Percentiles rank a stretch among this genome's conserved stretches.
phyloP scores from a whole-genome alignment of 2,888 invertebrate genomes.

The Lingula anatina region DNA sequence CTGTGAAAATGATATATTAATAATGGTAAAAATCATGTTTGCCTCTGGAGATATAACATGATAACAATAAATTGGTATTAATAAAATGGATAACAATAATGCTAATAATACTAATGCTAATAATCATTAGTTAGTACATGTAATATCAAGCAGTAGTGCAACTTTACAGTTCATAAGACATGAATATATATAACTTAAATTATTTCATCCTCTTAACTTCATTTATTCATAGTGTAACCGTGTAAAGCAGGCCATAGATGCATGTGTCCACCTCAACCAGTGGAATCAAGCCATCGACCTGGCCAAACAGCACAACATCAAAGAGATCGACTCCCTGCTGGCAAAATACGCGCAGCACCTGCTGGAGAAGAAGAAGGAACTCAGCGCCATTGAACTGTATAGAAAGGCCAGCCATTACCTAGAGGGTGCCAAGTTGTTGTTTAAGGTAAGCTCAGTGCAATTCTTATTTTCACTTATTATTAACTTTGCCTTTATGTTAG shows the following conservation, averaged over 20 bases:
- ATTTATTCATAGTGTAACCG: constrained; percentile 60
- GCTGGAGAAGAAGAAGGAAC: constrained; percentile 68
- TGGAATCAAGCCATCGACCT: constrained; percentile 84
- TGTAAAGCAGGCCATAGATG: constrained; percentile 73
- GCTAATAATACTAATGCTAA: no score
- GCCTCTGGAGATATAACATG: no score
- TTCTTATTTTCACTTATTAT: no score
- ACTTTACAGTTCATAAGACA: background rate
- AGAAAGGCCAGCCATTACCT: constrained; percentile 75
- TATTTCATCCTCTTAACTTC: constrained; percentile 1
- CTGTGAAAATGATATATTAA: no score
- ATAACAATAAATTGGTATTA: no score
- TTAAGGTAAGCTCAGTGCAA: constrained; percentile 57
- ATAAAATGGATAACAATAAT: no score
- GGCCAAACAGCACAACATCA: constrained; percentile 71
- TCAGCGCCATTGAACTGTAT: constrained; percentile 78
- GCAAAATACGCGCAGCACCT: constrained; percentile 74
- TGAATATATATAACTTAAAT: background rate
- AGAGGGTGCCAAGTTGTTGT: constrained; percentile 72
- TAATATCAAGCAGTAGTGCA: background rate
- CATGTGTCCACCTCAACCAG: constrained; percentile 77
- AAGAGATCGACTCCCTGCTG: constrained; percentile 69
- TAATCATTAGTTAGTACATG: no score
- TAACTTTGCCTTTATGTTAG: no score
- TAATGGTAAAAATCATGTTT: no score